phyloP scores from a whole-genome alignment of 2,888 invertebrate species.

The Oxycera nigricornis region DNA sequence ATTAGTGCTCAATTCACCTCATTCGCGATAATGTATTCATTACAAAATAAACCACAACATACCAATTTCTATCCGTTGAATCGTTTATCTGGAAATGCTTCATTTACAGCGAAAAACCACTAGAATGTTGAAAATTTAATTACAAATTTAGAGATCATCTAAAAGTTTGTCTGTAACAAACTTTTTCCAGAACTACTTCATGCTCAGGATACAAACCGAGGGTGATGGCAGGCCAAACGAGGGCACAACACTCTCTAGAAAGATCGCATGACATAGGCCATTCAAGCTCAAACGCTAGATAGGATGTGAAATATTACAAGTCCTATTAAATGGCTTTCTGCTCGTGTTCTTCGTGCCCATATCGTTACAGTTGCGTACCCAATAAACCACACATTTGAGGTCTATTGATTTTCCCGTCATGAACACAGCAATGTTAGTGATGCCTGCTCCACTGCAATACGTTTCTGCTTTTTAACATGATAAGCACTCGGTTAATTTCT shows the following conservation, averaged over 20 bases:
- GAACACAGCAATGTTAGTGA: slow-evolving; percentile 23
- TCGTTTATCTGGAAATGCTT: slow-evolving; percentile 8
- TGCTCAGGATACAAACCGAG: neutral
- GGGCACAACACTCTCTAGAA: too few relatives aligned
- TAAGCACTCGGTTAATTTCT: too few relatives aligned
- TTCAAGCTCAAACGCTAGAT: neutral
- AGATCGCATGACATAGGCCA: slow-evolving; percentile 25
- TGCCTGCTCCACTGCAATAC: neutral
- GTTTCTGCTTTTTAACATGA: slow-evolving; percentile 9
- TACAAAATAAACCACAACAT: neutral
- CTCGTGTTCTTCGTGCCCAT: neutral
- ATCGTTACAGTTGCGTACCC: neutral
- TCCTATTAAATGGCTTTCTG: slow-evolving; percentile 11
- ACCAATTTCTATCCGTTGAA: slow-evolving; percentile 17
- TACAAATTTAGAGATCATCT: slow-evolving; percentile 30
- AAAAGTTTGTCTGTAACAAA: slow-evolving; percentile 11
- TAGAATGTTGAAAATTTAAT: slow-evolving; percentile 37
- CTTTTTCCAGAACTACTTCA: neutral
- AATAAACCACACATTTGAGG: slow-evolving; percentile 34
- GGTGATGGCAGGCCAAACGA: neutral
- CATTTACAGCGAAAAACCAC: slow-evolving; percentile 30
- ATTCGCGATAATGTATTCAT: too few relatives aligned
- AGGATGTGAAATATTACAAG: slow-evolving; percentile 30
- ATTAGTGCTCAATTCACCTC: too few relatives aligned
- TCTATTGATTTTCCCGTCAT: slow-evolving; percentile 38